A percentile compares a stretch with the other conserved stretches of the same genome.
Conservation (phyloP, 2,797 vertebrate species). For the Sebastes diploproa region DNA sequence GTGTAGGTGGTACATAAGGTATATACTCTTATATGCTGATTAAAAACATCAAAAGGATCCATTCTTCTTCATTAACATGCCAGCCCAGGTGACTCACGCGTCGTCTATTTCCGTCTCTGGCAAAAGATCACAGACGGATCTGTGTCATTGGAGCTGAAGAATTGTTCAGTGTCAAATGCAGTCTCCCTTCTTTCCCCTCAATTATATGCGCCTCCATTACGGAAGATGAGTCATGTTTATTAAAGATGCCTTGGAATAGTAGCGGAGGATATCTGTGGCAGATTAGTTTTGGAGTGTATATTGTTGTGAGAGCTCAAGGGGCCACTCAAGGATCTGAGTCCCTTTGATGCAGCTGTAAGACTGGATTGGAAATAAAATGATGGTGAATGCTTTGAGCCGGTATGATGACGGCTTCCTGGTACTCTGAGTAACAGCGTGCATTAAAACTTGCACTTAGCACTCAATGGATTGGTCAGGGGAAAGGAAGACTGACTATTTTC, state of each 20-base stretch:
- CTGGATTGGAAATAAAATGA: slow-evolving; percentile 18
- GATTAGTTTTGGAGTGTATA: slow-evolving; percentile 68
- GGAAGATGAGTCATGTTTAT: slow-evolving; percentile 52
- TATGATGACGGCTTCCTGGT: background rate
- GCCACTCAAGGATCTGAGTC: slow-evolving; percentile 4
- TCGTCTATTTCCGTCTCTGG: slow-evolving; percentile 33
- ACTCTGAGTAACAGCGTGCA: background rate
- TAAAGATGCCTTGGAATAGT: slow-evolving; percentile 48
- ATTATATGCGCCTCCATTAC: slow-evolving; percentile 36
- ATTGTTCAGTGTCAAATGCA: slow-evolving; percentile 35
- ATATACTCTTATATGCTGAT: slow-evolving; percentile 3
- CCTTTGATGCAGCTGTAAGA: slow-evolving; percentile 18
- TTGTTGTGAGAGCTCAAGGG: slow-evolving; percentile 52
- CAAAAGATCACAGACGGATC: slow-evolving; percentile 39
- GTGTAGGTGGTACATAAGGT: background rate
- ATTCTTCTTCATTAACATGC: slow-evolving; percentile 23
- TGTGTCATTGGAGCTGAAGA: slow-evolving; percentile 45
- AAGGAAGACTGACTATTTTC: background rate
- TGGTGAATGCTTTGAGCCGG: background rate
- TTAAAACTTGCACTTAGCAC: background rate
- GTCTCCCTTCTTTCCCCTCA: slow-evolving; percentile 12
- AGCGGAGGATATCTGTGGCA: slow-evolving; percentile 29
- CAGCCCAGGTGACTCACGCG: slow-evolving; percentile 10
- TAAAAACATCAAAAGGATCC: slow-evolving; percentile 23
- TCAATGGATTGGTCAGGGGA: background rate